These are phyloP conservation scores for Drosophila busckii DNA, from an alignment of 1,140 invertebrate species.

Conservation along the genomic window DNA sequence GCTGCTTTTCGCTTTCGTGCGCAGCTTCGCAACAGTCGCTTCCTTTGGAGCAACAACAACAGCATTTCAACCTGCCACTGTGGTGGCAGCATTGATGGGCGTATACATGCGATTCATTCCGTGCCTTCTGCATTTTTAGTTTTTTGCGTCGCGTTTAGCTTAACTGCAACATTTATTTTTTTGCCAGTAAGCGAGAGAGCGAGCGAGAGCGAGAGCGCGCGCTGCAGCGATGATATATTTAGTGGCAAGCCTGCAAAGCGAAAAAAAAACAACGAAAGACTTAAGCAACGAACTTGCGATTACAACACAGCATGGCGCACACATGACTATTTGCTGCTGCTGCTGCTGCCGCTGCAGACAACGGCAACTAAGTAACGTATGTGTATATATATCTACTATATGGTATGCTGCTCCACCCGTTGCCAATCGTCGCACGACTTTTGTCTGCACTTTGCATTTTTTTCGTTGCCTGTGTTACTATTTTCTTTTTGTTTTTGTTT, in stretches of 20 bases:
- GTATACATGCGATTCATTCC: conserved; percentile 74
- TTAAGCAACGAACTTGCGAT: conserved; percentile 75
- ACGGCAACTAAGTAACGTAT: no score
- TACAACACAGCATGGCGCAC: conserved; percentile 69
- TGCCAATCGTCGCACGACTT: conserved; percentile 53
- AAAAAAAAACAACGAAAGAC: conserved; percentile 77
- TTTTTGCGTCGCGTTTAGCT: conserved; percentile 58
- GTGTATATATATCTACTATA: conserved; percentile 9
- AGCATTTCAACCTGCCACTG: conserved; percentile 76
- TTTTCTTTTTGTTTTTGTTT: conserved; percentile 6
- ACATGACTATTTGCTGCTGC: conserved; percentile 37
- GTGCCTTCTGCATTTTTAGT: conserved; percentile 54
- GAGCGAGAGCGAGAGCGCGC: conserved; percentile 15
- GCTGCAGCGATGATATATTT: conserved; percentile 74
- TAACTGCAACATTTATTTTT: conserved; percentile 73
- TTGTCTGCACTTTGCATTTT: conserved; percentile 38
- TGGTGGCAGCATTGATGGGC: conserved; percentile 75
- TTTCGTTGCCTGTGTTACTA: background rate
- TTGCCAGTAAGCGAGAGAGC: conserved; percentile 3
- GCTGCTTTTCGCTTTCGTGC: conserved; percentile 70
- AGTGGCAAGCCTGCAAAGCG: conserved; percentile 72
- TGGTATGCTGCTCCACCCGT: conserved; percentile 19
- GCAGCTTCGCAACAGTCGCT: conserved; percentile 34
- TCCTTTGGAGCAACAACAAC: conserved; percentile 58
- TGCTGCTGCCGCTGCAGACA: background rate